These are phyloP conservation scores for Ursus arctos DNA, from an alignment of 2,113 vertebrate species.

Conservation along the genomic window DNA sequence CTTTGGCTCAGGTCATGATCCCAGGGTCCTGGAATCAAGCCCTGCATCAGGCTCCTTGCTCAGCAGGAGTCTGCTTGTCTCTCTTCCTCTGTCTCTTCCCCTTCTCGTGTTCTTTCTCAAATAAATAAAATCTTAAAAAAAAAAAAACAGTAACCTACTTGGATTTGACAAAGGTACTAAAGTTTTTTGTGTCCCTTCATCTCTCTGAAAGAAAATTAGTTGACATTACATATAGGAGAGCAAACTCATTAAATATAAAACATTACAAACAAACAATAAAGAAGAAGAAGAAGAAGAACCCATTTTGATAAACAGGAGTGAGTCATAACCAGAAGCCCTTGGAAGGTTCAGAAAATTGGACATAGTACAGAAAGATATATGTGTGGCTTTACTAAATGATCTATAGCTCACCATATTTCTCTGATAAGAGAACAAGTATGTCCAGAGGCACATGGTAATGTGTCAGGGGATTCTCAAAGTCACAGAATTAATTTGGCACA, in stretches of 20 bases:
- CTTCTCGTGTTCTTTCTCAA: no score
- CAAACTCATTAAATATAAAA: background rate
- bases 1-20: no score
- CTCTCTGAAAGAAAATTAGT: slow-evolving; percentile 18
- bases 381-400: background rate
- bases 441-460: background rate
- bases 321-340: background rate
- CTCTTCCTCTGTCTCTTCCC: no score
- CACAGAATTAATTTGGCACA: background rate
- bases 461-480: background rate
- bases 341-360: background rate
- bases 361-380: background rate
- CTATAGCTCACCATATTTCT: background rate
- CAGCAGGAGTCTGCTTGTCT: no score
- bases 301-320: background rate
- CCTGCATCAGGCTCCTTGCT: no score
- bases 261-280: slow-evolving; percentile 11
- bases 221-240: background rate
- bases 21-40: no score
- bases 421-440: background rate
- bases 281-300: background rate
- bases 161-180: background rate
- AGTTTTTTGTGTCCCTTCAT: slow-evolving; percentile 14
- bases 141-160: slow-evolving; percentile 6
- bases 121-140: no score